Evolutionary conservation across 2,113 vertebrate species (phyloP), one percentile per base, ranked within the genome.

Genomic region (Dicerorhinus sumatrensis): DNA sequence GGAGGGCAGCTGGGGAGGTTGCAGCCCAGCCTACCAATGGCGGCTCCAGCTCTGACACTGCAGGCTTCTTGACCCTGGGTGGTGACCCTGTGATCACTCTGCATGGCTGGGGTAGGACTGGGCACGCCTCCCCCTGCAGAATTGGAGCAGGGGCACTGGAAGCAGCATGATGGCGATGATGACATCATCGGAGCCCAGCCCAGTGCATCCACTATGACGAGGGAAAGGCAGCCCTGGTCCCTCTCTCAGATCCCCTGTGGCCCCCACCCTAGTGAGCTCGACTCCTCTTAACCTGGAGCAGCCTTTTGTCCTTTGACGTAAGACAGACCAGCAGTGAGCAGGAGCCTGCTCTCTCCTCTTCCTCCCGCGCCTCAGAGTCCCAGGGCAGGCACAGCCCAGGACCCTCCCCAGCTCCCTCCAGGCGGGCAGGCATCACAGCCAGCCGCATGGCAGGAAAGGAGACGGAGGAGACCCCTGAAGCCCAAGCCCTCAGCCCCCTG

Each of bases 171-270:
- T 8, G 72, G 67, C 4, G 2, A 12, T 8, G 84, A 54, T 27
- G 29, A 23, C 10, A 2, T 42, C 60, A 2, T 8, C 1, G 0
- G 54, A 83, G 25, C 36, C 58, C 73, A 36, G n/a, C 3, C 3
- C 1, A 0, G 51, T 3, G 4, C 29, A 1, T 29, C 23, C 1
- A 0, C 3, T 56, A 29, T 23, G 70, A 23, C 8, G 70, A 36
- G 46, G 39, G 51, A 56, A 25, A 0, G 48, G 56, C 16, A 4
- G 58, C 29, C 25, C 13, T 4, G 18, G 17, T 16, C 48, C 58
- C 36, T 48, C 63, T 56, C 56, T 84, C n/a, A 39, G 54, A 48
- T 17, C 14, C 48, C 36, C 1, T 36, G 7, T 20, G 83, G 36
- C 10, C 63, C 56, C 17, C 6, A 29, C 23, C 27, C 60, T 46